Evolutionary conservation across 2,888 invertebrate species (phyloP).

Genomic region (Drosophila ezoana): DNA sequence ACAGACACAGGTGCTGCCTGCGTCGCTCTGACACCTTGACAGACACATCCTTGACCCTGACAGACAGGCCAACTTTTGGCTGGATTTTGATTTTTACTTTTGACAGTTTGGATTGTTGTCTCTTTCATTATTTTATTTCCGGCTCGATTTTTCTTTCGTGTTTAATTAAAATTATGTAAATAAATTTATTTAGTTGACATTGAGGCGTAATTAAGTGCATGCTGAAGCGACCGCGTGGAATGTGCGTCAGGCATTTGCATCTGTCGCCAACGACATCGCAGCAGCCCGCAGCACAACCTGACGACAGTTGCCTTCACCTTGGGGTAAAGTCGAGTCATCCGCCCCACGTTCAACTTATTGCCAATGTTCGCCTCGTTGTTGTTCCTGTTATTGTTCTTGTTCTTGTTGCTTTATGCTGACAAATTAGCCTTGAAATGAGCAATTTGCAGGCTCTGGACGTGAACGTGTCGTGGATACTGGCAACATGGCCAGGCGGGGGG

Average conservation of each 20-base stretch:
- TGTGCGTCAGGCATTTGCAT: conserved; percentile 59
- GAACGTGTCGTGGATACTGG: conserved; percentile 23
- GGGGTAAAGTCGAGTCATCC: conserved; percentile 13
- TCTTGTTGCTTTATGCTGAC: conserved; percentile 64
- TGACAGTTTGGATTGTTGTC: conserved; percentile 26
- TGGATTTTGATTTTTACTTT: conserved; percentile 45
- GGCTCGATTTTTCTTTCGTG: conserved; percentile 31
- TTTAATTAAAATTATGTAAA: conserved; percentile 83
- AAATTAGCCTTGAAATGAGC: conserved; percentile 83
- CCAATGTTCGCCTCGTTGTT: conserved; percentile 33
- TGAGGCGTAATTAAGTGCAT: conserved; percentile 70
- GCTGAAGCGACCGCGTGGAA: conserved; percentile 25
- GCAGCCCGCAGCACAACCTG: conserved; percentile 14
- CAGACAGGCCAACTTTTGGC: conserved; percentile 66
- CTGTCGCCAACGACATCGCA: conserved; percentile 36
- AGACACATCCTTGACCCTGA: conserved; percentile 71
- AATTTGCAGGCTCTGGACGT: conserved; percentile 68
- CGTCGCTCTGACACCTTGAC: conserved; percentile 66
- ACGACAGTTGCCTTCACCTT: conserved; percentile 35
- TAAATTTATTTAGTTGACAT: conserved; percentile 77
- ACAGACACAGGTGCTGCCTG: conserved; percentile 35
- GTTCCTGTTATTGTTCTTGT: conserved; percentile 19
- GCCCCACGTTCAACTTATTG: conserved; percentile 25
- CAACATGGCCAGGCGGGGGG: background rate
- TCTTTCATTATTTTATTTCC: background rate